phyloP scores from a whole-genome alignment of 1,140 invertebrate genomes.

The Ceratina japonica region DNA sequence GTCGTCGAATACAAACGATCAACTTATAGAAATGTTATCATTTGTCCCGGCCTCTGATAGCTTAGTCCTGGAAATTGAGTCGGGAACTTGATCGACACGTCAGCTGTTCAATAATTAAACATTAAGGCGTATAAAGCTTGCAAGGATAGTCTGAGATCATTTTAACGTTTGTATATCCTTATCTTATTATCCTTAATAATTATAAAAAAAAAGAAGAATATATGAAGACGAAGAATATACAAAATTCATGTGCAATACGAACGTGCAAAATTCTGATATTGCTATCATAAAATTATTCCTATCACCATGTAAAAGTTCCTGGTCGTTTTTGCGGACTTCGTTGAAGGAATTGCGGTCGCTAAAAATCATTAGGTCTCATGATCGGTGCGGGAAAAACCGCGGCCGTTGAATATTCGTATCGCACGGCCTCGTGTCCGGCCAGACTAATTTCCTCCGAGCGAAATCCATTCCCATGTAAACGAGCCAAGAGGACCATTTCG shows the following conservation, averaged over 20 bases:
- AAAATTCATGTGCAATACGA: no score
- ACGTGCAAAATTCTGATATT: no score
- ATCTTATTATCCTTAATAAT: no score
- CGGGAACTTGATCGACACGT: constrained; percentile 44
- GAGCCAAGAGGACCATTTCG: constrained; percentile 72
- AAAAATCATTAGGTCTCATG: background rate
- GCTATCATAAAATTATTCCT: background rate
- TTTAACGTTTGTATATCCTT: no score
- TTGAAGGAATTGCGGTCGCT: no score
- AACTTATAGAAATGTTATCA: constrained; percentile 80
- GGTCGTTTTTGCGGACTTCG: no score
- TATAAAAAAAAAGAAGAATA: no score
- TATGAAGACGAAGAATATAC: no score
- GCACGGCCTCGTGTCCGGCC: background rate
- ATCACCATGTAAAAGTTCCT: no score
- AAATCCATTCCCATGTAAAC: constrained; percentile 72
- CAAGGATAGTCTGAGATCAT: no score
- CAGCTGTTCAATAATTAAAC: constrained; percentile 27
- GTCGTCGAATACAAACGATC: constrained; percentile 80
- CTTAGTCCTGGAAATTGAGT: constrained; percentile 68
- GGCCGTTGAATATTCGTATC: background rate
- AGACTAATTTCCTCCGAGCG: constrained; percentile 45
- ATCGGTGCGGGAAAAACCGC: background rate
- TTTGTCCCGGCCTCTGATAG: constrained; percentile 65
- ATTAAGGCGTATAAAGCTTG: background rate